phyloP scores from a whole-genome alignment of 1,140 invertebrate genomes.

The Ganaspis sp. region DNA sequence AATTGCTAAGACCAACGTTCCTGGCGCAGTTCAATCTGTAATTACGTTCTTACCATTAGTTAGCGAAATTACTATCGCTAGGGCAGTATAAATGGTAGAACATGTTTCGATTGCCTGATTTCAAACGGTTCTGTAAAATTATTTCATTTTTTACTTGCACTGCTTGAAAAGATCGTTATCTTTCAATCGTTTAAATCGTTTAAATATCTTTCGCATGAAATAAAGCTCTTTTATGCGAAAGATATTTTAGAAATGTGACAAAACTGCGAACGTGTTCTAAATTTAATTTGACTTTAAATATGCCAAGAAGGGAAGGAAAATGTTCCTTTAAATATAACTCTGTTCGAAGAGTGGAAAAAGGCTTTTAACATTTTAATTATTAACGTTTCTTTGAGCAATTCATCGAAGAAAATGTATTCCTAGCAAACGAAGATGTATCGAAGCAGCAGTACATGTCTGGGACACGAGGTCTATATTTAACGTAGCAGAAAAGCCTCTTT shows the following conservation, averaged over 20 bases:
- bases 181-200: too few relatives aligned
- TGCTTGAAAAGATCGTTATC: too few relatives aligned
- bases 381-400: not conserved
- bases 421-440: not conserved
- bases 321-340: not conserved
- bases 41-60: slow-evolving; percentile 54
- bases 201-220: too few relatives aligned
- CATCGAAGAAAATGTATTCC: not conserved
- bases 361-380: not conserved
- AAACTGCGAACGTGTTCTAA: too few relatives aligned
- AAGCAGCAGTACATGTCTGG: not conserved
- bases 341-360: not conserved
- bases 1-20: slow-evolving; percentile 54
- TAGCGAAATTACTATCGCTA: not conserved
- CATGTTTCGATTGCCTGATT: not conserved
- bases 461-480: slow-evolving; percentile 54
- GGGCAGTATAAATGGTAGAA: not conserved
- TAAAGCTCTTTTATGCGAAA: too few relatives aligned
- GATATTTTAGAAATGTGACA: too few relatives aligned
- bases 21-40: slow-evolving; percentile 57
- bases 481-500: slow-evolving; percentile 56
- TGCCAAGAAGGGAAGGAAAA: too few relatives aligned
- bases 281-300: too few relatives aligned
- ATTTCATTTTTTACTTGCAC: not conserved
- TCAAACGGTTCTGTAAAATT: not conserved